Evolutionary conservation across 2,113 vertebrate species (phyloP), one percentile per base, ranked within the genome.

Genomic region (Ceuthmochares aereus): DNA sequence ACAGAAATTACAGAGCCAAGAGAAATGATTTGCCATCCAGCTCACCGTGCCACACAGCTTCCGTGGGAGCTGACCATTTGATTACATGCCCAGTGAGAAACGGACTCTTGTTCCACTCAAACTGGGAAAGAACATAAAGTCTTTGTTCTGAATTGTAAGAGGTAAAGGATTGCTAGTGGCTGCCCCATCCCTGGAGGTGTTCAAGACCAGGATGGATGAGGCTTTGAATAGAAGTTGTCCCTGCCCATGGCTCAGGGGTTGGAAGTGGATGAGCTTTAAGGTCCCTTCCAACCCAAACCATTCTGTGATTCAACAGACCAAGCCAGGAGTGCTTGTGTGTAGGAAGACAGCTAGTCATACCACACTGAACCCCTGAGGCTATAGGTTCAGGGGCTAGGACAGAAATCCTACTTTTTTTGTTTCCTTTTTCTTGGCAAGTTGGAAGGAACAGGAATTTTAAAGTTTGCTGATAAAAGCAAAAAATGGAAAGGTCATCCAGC

Each of bases 1-100:
- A 69, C 42, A 80, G 88, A 95, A 95, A 94, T 40, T 59, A 69
- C n/a, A 90, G 59, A 93, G 73, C 52, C 63, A 76, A 93, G 45
- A 76, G 16, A 67, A 80, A 72, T 29, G 13, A 62, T 91, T 83
- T 85, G 47, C 84, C 37, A 84, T 40, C 29, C 70, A 95, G 74
- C 21, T 21, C 20, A 37, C 73, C 58, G 60, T 43, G 42, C 32
- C 30, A 64, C 52, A n/a, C 2, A 36, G 66, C 26, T 90, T 77
- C 88, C 84, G 25, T n/a, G 26, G 37, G 18, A 77, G 36, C 40
- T 67, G 67, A 37, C 52, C 45, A 58, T 70, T 88, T 30, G 14
- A 51, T 69, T 78, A 59, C 25, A 43, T 47, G 45, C 55, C 42
- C 21, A 69, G 19, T 27, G 9, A 94, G 73, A 94, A 74, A 81